Evolutionary conservation across 2,797 vertebrate species (phyloP), one percentile per base, ranked within the genome.

Genomic region (Cyclopterus lumpus): DNA sequence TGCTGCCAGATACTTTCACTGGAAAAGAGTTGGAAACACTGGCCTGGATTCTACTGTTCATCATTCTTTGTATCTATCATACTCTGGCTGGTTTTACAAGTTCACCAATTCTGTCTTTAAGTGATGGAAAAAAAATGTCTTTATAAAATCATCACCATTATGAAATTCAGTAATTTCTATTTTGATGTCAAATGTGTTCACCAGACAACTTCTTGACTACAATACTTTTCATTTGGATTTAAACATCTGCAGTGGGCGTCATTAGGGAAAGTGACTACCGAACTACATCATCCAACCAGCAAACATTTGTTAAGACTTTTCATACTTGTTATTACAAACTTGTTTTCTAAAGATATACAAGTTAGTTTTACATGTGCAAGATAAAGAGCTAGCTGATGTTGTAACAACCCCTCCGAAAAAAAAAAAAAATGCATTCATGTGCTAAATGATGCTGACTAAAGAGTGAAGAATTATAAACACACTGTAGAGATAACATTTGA

Each of bases 371-470:
- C 24, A 63, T 28, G 1, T 9, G 28, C 22, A 36, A 38, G n/a
- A 59, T 71, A 12, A 20, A 28, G 14, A 66, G 16, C 44, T 8
- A n/a, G 51, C 32, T 14, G 10, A 64, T 30, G 38, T 8, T 28
- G 38, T 28, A 40, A 48, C 44, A 22, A 55, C 30, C 10, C 22
- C 4, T 14, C 11, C 18, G n/a, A 26, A 57, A 61, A 61, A 70
- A 34, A 22, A 53, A 74, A 55, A 58, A 65, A 71, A 73, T 44
- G 15, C 46, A 60, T 73, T 76, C 49, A 78, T 71, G 73, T 30
- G 46, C 32, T 75, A 57, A 81, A 67, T 59, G 53, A 74, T 10
- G 32, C 28, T 55, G 12, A 0, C n/a, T 30, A 4, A 59, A 54
- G 18, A 57, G 61, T 1, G 11, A 49, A 68, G 42, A 44, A 61